Conservation (phyloP, 2,888 invertebrate genomes). For the Leucophora obtusa region DNA sequence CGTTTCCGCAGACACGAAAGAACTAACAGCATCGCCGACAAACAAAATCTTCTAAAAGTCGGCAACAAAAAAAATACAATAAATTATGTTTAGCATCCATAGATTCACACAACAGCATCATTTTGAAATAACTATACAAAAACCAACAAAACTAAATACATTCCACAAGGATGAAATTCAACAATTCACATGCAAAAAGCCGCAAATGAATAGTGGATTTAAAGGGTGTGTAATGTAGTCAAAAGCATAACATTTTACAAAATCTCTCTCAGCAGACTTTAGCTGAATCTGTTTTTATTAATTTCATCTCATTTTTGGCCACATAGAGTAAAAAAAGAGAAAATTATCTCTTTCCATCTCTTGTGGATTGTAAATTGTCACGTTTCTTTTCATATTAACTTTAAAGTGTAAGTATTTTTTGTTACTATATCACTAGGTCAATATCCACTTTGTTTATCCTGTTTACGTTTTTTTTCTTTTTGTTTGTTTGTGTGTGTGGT, state of each 20-base stretch:
- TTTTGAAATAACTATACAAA: neutral
- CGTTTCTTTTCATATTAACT: slow-evolving; percentile 41
- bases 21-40: slow-evolving; percentile 69
- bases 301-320: no score
- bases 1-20: slow-evolving; percentile 73
- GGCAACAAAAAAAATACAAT: slow-evolving; percentile 67
- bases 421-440: slow-evolving; percentile 75
- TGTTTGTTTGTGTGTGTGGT: no score
- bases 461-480: neutral
- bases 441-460: slow-evolving; percentile 68
- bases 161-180: slow-evolving; percentile 23
- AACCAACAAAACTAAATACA: neutral
- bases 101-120: slow-evolving; percentile 42
- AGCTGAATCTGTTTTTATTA: slow-evolving; percentile 31
- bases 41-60: slow-evolving; percentile 66
- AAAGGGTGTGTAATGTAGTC: slow-evolving; percentile 37
- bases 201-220: slow-evolving; percentile 67
- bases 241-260: neutral
- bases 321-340: no score
- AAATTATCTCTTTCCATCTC: neutral
- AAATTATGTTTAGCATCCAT: slow-evolving; percentile 49
- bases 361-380: slow-evolving; percentile 54
- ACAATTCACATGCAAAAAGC: slow-evolving; percentile 32
- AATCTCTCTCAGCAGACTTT: neutral
- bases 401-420: slow-evolving; percentile 48